Conservation (phyloP, 2,113 vertebrate species). For the Pseudonaja textilis region DNA sequence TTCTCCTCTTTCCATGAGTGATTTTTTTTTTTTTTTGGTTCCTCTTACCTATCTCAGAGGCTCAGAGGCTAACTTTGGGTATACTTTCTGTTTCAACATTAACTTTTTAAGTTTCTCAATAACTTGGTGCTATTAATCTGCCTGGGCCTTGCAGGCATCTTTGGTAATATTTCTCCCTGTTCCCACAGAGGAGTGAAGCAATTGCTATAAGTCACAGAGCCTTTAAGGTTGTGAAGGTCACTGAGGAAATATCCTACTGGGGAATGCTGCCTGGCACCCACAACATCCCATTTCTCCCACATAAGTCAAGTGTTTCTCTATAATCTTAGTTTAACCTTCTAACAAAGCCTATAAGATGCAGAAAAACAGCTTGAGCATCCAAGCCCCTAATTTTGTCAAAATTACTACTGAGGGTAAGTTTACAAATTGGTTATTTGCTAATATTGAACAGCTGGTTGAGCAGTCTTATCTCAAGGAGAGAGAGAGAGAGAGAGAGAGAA, state of each 20-base stretch:
- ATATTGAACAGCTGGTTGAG: not conserved
- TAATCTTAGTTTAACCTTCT: not conserved
- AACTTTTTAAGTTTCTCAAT: not conserved
- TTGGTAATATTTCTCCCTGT: not conserved
- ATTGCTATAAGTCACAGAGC: not conserved
- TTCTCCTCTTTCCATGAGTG: not conserved
- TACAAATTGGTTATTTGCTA: not conserved
- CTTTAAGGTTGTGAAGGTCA: not conserved
- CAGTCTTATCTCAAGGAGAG: not conserved
- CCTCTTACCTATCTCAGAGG: not conserved
- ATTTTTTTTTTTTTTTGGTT: not conserved
- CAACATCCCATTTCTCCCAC: not conserved
- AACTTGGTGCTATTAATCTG: not conserved
- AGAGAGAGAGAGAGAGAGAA: no score
- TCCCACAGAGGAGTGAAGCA: not conserved
- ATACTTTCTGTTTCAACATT: not conserved
- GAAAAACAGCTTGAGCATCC: not conserved
- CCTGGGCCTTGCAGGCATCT: not conserved
- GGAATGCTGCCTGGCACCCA: not conserved
- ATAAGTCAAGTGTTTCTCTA: not conserved
- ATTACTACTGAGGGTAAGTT: not conserved
- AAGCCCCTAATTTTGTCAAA: not conserved
- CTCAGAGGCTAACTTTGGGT: not conserved
- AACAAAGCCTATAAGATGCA: not conserved
- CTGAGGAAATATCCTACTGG: not conserved